Base-by-base conservation (phyloP, 2,888 invertebrate genomes). In the Itoplectis maculator region DNA sequence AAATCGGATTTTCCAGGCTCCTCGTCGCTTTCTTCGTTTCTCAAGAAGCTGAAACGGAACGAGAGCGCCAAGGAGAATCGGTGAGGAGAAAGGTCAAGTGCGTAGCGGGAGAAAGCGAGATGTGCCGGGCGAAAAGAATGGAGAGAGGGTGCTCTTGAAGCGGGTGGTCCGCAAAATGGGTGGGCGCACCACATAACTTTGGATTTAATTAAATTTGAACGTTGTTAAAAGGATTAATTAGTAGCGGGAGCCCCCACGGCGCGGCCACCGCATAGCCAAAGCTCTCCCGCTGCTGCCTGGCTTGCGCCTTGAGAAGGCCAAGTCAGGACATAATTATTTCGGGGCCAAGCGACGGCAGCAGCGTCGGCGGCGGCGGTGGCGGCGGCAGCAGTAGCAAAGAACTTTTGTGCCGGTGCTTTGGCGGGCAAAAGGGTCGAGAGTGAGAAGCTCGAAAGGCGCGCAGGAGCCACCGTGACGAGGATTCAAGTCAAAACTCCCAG, bases 171-270 rank as follows among this genome's bases (percentile, higher is more conserved):
- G 76, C 69, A 78, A 77, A 82, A 79, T 82, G 82, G n/a, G 82
- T 80, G 78, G 63, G 81, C 87, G 86, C 87, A 90, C 91, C 91
- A 88, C 91, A 90, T 90, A 91, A 91, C 91, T 91, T 91, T 90
- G 85, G 87, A 89, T 90, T 91, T 92, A 92, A 92, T 92, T 92
- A 92, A 91, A 91, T 92, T 91, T 88, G 87, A 89, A 89, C 88
- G 88, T 87, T 88, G 88, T 90, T 91, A 90, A 91, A 90, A 91
- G 91, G 91, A 92, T 92, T 92, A 91, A 92, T 92, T 92, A 91
- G 91, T 87, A 90, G 88, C 87, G 86, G 87, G 88, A 84, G 84
- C 83, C 54, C 65, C 29, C 7, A 11, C 35, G 13, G 56, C 23
- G 11, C 2, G 56, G 54, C 54, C 47, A 65, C 49, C 70, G 68